Conservation (phyloP, 2,888 invertebrate species). For the Melieria omissa region DNA sequence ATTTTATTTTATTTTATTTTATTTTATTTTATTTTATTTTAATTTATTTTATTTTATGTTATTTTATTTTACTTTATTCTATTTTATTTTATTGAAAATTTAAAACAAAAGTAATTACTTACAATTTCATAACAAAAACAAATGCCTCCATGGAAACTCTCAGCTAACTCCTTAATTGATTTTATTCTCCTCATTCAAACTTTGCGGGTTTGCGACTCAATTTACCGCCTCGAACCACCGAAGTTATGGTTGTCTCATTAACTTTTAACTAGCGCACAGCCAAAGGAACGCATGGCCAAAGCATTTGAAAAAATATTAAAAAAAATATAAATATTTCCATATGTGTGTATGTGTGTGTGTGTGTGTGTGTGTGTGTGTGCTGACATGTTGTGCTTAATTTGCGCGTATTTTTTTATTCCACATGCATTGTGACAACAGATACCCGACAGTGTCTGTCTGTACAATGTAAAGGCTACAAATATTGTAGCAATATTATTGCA, state of each 20-base stretch:
- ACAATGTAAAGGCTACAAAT: background rate
- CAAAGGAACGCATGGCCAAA: background rate
- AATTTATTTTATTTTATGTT: no score
- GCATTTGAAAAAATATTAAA: no score
- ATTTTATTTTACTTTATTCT: no score
- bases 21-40: no score
- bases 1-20: no score
- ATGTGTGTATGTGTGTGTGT: background rate
- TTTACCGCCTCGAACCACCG: conserved; percentile 20
- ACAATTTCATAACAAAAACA: no score
- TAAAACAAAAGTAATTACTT: no score
- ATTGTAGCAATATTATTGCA: conserved; percentile 33
- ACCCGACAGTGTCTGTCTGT: no score
- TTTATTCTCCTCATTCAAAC: background rate
- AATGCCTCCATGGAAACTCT: no score
- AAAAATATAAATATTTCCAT: no score
- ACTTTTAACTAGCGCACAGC: conserved; percentile 23
- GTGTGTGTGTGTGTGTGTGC: background rate
- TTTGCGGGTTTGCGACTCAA: background rate
- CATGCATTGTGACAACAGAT: no score
- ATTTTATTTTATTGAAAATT: no score
- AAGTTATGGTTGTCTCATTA: conserved; percentile 39
- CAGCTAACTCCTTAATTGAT: background rate
- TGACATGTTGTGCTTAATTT: conserved; percentile 4
- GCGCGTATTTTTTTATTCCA: background rate